A percentile compares a stretch with the other conserved stretches of the same genome.
These are phyloP conservation scores for Aulostomus chinensis DNA, from an alignment of 2,797 vertebrate species.

Conservation along the genomic window DNA sequence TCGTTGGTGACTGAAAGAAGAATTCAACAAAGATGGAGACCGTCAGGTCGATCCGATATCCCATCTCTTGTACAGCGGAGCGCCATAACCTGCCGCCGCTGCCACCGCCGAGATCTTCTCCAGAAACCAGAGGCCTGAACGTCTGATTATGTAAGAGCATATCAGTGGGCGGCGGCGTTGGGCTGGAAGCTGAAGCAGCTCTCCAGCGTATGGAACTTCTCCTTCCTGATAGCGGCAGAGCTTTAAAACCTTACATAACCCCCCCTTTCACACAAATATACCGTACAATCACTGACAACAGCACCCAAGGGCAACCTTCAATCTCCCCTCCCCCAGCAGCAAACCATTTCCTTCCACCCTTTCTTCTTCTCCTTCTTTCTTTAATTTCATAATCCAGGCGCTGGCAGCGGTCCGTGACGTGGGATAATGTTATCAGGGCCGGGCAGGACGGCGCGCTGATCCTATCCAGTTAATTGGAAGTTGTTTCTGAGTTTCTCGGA, in stretches of 20 bases:
- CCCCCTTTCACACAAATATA: conserved; percentile 41
- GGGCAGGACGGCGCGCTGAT: conserved; percentile 53
- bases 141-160: too few species aligned
- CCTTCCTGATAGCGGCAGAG: too few species aligned
- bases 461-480: conserved; percentile 59
- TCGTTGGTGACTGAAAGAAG: too few species aligned
- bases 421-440: conserved; percentile 63
- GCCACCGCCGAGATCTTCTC: too few species aligned
- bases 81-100: too few species aligned
- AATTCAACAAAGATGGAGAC: too few species aligned
- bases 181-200: too few species aligned
- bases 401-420: conserved; percentile 46
- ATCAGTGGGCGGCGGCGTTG: too few species aligned
- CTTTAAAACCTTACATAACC: conserved; percentile 59
- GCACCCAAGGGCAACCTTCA: conserved; percentile 18
- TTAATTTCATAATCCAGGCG: conserved; percentile 57
- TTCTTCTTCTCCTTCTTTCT: conserved; percentile 34
- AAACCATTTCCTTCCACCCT: conserved; percentile 16
- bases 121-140: too few species aligned
- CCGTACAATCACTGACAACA: conserved; percentile 26
- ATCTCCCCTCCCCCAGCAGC: conserved; percentile 15
- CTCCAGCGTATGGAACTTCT: neutral
- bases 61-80: too few species aligned
- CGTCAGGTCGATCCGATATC: too few species aligned
- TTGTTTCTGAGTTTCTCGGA: conserved; percentile 52